These are phyloP conservation scores for Spheniscus humboldti DNA, from an alignment of 2,797 vertebrate genomes.

Conservation along the genomic window DNA sequence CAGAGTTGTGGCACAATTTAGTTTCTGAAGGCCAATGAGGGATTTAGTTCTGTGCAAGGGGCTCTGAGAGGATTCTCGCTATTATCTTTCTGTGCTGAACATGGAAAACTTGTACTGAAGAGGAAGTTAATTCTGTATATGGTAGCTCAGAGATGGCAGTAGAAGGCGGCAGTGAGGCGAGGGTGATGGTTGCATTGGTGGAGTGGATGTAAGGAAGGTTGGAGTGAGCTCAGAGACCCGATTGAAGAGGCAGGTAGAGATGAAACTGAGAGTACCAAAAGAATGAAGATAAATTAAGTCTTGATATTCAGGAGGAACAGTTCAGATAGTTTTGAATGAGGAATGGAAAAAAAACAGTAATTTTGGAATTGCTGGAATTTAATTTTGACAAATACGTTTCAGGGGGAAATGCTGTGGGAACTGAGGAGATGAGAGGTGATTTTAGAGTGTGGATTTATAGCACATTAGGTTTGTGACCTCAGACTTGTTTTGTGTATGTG, in stretches of 20 bases:
- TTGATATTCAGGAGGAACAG: neutral
- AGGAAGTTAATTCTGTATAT: neutral
- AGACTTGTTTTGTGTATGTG: neutral
- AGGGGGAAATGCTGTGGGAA: neutral
- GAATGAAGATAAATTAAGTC: neutral
- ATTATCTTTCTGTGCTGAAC: neutral
- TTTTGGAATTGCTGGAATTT: neutral
- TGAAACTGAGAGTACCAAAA: neutral
- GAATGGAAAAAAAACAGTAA: neutral
- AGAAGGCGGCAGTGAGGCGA: neutral
- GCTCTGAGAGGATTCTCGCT: neutral
- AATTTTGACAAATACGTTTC: neutral
- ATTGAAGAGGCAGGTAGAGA: neutral
- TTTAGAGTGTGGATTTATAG: neutral
- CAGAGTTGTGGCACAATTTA: neutral
- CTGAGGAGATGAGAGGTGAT: neutral
- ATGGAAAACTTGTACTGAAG: neutral
- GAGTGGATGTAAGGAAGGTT: neutral
- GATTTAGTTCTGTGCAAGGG: neutral
- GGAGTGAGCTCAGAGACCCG: rapidly evolving
- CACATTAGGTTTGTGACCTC: neutral
- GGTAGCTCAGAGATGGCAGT: neutral
- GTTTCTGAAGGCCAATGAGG: neutral
- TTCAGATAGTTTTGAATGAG: neutral
- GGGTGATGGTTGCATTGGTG: neutral